A percentile compares a stretch with the other conserved stretches of the same genome.
Evolutionary conservation across 2,797 vertebrate genomes (phyloP).

Genomic region (Manis crassicaudata): DNA sequence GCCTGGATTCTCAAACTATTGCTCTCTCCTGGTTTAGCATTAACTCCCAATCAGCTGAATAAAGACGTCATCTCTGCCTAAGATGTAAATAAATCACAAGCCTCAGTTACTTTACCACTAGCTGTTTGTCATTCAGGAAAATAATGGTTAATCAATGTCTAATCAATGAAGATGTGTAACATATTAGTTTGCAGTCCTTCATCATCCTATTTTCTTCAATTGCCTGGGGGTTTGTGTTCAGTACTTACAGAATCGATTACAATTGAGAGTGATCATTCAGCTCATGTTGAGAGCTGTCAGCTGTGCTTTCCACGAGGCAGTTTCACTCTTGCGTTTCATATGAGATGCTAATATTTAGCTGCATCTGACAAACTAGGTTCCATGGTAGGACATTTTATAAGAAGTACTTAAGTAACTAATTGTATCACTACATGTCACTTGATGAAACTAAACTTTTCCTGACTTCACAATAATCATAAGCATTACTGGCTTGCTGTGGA

Average conservation of each 20-base stretch:
- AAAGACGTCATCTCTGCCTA: constrained; percentile 88
- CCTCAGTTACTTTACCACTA: constrained; percentile 90
- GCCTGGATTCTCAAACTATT: constrained; percentile 68
- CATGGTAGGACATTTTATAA: constrained; percentile 81
- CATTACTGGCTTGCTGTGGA: constrained; percentile 87
- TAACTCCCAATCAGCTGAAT: constrained; percentile 86
- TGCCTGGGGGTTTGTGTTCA: constrained; percentile 90
- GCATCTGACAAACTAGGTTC: constrained; percentile 84
- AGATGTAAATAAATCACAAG: constrained; percentile 92
- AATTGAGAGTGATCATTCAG: constrained; percentile 93
- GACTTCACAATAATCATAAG: constrained; percentile 89
- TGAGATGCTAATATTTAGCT: constrained; percentile 86
- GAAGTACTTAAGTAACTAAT: constrained; percentile 87
- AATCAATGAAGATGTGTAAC: constrained; percentile 92
- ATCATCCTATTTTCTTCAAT: constrained; percentile 91
- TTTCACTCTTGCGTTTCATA: constrained; percentile 84
- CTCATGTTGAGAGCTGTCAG: constrained; percentile 89
- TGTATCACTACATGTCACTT: constrained; percentile 87
- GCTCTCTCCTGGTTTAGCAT: constrained; percentile 74
- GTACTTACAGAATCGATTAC: constrained; percentile 92
- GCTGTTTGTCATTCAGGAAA: constrained; percentile 92
- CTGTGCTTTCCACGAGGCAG: constrained; percentile 85
- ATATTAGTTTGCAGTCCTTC: constrained; percentile 91
- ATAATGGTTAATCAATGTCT: constrained; percentile 92
- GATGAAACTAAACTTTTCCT: constrained; percentile 89